Conservation (phyloP, 2,797 vertebrate genomes). For the Prionace glauca region DNA sequence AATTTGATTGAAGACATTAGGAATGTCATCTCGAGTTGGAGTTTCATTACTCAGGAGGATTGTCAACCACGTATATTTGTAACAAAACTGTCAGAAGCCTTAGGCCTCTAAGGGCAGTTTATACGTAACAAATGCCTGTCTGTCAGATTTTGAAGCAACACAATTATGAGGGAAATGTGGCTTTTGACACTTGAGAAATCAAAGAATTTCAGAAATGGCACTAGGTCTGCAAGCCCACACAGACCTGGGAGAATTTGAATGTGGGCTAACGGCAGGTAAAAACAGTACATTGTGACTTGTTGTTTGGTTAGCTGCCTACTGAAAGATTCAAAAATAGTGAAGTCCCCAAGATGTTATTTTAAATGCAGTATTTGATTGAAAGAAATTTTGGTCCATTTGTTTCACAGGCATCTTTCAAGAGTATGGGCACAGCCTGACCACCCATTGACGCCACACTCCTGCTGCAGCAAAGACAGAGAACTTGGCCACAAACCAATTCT, state of each 20-base stretch:
- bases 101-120: constrained; percentile 24
- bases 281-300: not conserved
- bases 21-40: constrained; percentile 1
- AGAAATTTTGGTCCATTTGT: not conserved
- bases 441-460: too few species aligned
- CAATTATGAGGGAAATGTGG: constrained; percentile 33
- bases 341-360: not conserved
- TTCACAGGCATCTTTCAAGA: not conserved
- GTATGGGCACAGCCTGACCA: not conserved
- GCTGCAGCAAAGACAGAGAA: too few species aligned
- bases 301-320: not conserved
- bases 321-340: not conserved
- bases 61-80: not conserved
- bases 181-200: constrained; percentile 29
- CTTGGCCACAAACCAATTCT: too few species aligned
- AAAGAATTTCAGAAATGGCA: not conserved
- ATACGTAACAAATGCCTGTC: constrained; percentile 24
- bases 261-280: not conserved
- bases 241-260: constrained; percentile 1
- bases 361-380: constrained; percentile 24
- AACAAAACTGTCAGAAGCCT: constrained; percentile 17
- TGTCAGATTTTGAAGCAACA: constrained; percentile 29
- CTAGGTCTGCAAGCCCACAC: not conserved
- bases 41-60: not conserved
- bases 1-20: constrained; percentile 33